These are phyloP conservation scores for Orgyia antiqua DNA, from an alignment of 2,888 invertebrate genomes.

Conservation along the genomic window DNA sequence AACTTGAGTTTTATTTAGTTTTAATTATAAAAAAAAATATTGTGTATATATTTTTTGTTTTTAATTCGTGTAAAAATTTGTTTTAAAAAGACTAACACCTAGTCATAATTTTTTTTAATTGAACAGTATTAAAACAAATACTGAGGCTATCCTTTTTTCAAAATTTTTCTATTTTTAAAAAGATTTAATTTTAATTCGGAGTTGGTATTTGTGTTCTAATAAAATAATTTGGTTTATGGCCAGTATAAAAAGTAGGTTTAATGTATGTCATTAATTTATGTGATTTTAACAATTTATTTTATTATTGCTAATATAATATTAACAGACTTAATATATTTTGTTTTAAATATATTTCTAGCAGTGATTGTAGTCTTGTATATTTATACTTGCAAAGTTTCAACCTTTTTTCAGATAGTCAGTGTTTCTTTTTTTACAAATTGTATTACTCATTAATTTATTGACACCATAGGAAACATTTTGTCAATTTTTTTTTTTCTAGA, in stretches of 20 bases:
- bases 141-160: slow-evolving; percentile 1
- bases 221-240: slow-evolving; percentile 1
- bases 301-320: too few relatives aligned
- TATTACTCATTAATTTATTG: too few relatives aligned
- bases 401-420: too few relatives aligned
- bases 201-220: neutral
- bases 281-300: neutral
- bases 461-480: too few relatives aligned
- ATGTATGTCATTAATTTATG: neutral
- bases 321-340: too few relatives aligned
- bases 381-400: too few relatives aligned
- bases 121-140: neutral
- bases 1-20: slow-evolving; percentile 29
- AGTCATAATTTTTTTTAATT: slow-evolving; percentile 34
- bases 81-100: slow-evolving; percentile 46
- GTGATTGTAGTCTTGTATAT: too few relatives aligned
- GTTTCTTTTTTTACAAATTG: too few relatives aligned
- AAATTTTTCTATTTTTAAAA: neutral
- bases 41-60: slow-evolving; percentile 12
- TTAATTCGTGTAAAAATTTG: slow-evolving; percentile 18
- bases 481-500: too few relatives aligned
- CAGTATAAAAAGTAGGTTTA: slow-evolving; percentile 7
- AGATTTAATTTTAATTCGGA: neutral
- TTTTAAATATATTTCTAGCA: too few relatives aligned
- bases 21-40: slow-evolving; percentile 12